Base-by-base conservation (phyloP, 1,140 invertebrate genomes). In the Parapsyche elsis region DNA sequence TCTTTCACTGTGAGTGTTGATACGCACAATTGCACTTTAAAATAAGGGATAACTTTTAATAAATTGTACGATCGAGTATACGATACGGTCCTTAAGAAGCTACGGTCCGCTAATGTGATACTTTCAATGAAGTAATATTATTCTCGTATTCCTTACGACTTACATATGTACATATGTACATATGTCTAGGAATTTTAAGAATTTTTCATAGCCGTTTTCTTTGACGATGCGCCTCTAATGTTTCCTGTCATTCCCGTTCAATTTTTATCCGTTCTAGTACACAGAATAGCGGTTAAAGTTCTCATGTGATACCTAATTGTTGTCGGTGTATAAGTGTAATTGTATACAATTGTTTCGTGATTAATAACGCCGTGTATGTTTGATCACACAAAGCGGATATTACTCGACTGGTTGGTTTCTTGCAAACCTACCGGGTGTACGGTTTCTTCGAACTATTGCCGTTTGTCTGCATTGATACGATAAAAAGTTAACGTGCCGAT, bases 321-420 rank as follows among this genome's bases (percentile, higher is more conserved):
- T 64, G 59, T 23, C 59, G 5, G 59, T 46, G 16, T 64, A 71
- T n/a, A n/a, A 71, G 21, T 24, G 44, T 71, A 71, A 71, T 71
- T 73, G 45, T 24, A 73, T 73, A 73, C 71, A 73, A 73, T 73
- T 73, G 71, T 45, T 73, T 16, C n/a, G 71, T 73, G 30, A 73
- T 73, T 73, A 73, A 73, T 73, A 73, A 73, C 38, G 38, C 16
- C 46, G 71, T 46, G 7, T 61, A 61, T 16, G n/a, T 61, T 61
- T 67, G 64, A 67, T 67, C 24, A 14, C 21, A 75, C 73, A 75
- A 75, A 75, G 49, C 73, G 73, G 24, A 75, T 75, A 75, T 75
- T 57, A 57, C 49, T 57, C 73, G 49, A 75, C 44, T 16, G 73
- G 45, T 57, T 75, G 21, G 45, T 46, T 75, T 75, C 49, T 75